Conservation (phyloP, 1,140 invertebrate genomes). For the Thaumatotibia leucotreta region DNA sequence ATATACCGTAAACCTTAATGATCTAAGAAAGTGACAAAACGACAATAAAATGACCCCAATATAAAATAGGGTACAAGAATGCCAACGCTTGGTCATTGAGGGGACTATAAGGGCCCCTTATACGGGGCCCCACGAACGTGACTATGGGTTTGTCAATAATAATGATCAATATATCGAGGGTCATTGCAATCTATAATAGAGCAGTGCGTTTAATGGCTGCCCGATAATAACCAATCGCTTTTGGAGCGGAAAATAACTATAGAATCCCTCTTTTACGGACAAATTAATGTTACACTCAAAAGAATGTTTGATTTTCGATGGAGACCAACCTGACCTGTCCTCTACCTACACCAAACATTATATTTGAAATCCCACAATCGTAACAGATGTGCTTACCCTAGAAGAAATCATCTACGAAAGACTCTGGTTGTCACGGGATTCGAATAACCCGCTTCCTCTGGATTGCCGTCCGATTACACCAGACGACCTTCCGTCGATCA, state of each 20-base stretch:
- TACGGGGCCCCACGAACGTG: neutral
- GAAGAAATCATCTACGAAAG: no score
- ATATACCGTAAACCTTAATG: neutral
- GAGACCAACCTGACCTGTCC: no score
- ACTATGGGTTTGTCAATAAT: neutral
- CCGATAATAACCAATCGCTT: neutral
- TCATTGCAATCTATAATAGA: constrained; percentile 1
- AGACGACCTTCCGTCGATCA: no score
- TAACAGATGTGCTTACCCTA: no score
- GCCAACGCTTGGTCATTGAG: neutral
- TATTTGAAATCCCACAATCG: no score
- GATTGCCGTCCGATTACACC: no score
- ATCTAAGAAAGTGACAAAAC: neutral
- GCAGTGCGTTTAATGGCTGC: neutral
- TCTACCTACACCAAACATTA: no score
- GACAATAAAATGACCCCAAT: neutral
- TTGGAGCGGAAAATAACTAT: neutral
- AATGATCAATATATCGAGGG: constrained; percentile 10
- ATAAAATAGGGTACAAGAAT: neutral
- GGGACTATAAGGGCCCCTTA: neutral
- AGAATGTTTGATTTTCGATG: neutral
- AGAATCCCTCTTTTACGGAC: neutral
- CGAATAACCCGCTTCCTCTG: no score
- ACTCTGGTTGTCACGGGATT: no score
- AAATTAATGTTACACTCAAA: neutral